A percentile compares a stretch with the other conserved stretches of the same genome.
Evolutionary conservation across 1,140 invertebrate genomes (phyloP).

Genomic region (Ericerus pela): DNA sequence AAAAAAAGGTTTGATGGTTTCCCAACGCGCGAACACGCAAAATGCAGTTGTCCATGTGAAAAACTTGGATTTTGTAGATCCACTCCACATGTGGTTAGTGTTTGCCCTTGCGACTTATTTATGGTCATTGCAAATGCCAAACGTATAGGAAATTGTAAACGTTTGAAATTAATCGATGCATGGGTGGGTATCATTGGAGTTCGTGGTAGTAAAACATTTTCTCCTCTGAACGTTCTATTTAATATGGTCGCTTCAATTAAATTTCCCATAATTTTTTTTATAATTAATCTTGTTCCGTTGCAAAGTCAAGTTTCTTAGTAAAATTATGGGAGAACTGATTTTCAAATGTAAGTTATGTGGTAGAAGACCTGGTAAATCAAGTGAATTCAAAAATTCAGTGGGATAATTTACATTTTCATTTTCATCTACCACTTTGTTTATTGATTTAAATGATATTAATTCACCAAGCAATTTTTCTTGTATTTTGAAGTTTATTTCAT

Average conservation of each 20-base stretch:
- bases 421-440: not conserved
- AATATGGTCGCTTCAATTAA: constrained; percentile 15
- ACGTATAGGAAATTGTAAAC: constrained; percentile 37
- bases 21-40: too few species aligned
- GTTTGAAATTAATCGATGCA: too few species aligned
- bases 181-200: constrained; percentile 26
- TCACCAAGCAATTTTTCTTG: not conserved
- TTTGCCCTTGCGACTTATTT: constrained; percentile 38
- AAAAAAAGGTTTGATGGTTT: too few species aligned
- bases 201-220: constrained; percentile 16
- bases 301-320: constrained; percentile 20
- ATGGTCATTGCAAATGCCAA: constrained; percentile 37
- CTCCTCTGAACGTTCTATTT: constrained; percentile 1
- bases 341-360: not conserved
- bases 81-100: not conserved
- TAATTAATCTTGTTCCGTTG: constrained; percentile 6
- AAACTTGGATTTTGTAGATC: not conserved
- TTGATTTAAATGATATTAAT: not conserved
- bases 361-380: not conserved
- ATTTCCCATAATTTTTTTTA: not conserved
- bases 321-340: not conserved
- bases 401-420: constrained; percentile 1
- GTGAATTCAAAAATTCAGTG: constrained; percentile 11
- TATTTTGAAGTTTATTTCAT: not conserved
- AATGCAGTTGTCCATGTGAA: constrained; percentile 2